Evolutionary conservation across 2,888 invertebrate species (phyloP).

Genomic region (Thymelicus lineola): DNA sequence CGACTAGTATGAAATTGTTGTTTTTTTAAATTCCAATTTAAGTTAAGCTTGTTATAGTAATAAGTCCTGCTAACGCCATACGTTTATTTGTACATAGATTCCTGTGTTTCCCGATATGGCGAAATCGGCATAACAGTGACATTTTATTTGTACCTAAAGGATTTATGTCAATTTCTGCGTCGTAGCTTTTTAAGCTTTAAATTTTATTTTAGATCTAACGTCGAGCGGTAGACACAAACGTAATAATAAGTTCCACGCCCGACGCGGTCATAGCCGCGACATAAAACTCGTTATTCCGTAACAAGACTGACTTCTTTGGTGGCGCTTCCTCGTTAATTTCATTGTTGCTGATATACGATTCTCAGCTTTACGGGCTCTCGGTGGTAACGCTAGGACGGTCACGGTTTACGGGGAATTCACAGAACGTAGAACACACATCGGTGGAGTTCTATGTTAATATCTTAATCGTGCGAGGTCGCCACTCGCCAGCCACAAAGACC

Average conservation of each 20-base stretch:
- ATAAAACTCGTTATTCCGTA: conserved; percentile 49
- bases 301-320: conserved; percentile 44
- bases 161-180: neutral
- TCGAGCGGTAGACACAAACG: conserved; percentile 10
- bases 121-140: no score
- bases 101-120: no score
- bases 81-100: no score
- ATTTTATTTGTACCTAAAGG: no score
- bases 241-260: conserved; percentile 33
- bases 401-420: neutral
- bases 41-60: no score
- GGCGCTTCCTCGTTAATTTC: conserved; percentile 38
- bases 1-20: no score
- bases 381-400: neutral
- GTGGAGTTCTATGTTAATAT: conserved; percentile 7
- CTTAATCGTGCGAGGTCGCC: neutral
- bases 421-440: neutral
- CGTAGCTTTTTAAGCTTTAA: neutral
- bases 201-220: conserved; percentile 21
- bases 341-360: conserved; percentile 39
- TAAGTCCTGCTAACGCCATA: no score
- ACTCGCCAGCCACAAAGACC: neutral
- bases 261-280: conserved; percentile 37
- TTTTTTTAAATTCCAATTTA: neutral
- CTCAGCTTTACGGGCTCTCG: conserved; percentile 35